Conservation (phyloP, 2,113 vertebrate genomes). For the Platycercus adscitus region DNA sequence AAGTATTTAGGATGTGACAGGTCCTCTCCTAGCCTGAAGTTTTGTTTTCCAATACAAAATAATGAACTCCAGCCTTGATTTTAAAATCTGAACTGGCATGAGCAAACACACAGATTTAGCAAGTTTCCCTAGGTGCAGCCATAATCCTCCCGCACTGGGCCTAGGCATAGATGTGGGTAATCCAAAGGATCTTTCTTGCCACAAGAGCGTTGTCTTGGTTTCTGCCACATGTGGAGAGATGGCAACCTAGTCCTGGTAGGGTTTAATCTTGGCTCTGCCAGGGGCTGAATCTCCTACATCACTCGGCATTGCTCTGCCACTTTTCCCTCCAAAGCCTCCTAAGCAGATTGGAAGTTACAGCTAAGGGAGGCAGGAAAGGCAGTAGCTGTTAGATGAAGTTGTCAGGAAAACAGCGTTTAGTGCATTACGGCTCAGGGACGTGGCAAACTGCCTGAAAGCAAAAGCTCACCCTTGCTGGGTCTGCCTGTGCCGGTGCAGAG, state of each 20-base stretch:
- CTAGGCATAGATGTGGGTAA: not conserved
- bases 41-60: not conserved
- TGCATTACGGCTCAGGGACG: not conserved
- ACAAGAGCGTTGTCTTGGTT: not conserved
- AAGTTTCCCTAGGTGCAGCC: not conserved
- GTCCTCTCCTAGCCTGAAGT: not conserved
- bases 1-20: not conserved
- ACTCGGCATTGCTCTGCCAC: accelerated
- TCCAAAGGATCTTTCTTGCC: not conserved
- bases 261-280: not conserved
- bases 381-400: not conserved
- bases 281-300: not conserved
- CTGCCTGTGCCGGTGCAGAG: not conserved
- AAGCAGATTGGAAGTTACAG: not conserved
- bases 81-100: not conserved
- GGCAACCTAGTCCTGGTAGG: not conserved
- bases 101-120: not conserved
- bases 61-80: not conserved
- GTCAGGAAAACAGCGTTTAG: not conserved
- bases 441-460: not conserved
- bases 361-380: not conserved
- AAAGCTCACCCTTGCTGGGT: not conserved
- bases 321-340: not conserved
- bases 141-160: not conserved
- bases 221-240: not conserved